Evolutionary conservation across 1,140 invertebrate species (phyloP).

Genomic region (Trinorchestia longiramus): DNA sequence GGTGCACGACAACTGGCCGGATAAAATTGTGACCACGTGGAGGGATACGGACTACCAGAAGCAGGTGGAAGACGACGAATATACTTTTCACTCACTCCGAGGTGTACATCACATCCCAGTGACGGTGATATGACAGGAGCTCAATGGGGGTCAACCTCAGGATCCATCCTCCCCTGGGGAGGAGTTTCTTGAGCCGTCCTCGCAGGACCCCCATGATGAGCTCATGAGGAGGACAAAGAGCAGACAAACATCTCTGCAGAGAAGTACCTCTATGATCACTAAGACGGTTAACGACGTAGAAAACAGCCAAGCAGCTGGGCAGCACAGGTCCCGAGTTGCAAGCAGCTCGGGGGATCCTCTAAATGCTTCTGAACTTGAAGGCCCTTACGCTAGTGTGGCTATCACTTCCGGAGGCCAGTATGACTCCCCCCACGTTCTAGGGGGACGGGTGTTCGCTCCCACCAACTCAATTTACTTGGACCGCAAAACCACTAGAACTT

Average conservation of each 20-base stretch:
- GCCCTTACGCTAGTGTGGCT: slow-evolving; percentile 35
- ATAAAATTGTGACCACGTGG: slow-evolving; percentile 66
- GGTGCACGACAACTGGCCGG: slow-evolving; percentile 66
- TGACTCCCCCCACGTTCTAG: slow-evolving; percentile 53
- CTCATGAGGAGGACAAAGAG: slow-evolving; percentile 59
- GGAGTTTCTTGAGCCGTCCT: slow-evolving; percentile 53
- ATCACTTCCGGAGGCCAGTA: slow-evolving; percentile 26
- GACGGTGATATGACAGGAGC: slow-evolving; percentile 67
- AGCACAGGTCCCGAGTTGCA: slow-evolving; percentile 31
- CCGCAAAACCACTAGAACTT: slow-evolving; percentile 56
- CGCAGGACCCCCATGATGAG: slow-evolving; percentile 65
- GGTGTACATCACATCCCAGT: slow-evolving; percentile 64
- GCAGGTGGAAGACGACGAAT: slow-evolving; percentile 66
- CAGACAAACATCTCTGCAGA: slow-evolving; percentile 51
- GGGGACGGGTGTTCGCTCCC: slow-evolving; percentile 39
- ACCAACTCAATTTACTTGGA: slow-evolving; percentile 54
- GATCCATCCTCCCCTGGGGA: slow-evolving; percentile 58
- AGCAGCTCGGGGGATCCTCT: slow-evolving; percentile 49
- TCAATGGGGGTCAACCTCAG: slow-evolving; percentile 63
- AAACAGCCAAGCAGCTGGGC: slow-evolving; percentile 47
- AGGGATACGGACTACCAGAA: slow-evolving; percentile 66
- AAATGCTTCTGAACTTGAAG: slow-evolving; percentile 50
- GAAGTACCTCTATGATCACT: slow-evolving; percentile 46
- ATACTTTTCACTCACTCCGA: slow-evolving; percentile 64
- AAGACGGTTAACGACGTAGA: slow-evolving; percentile 30